Evolutionary conservation across 1,140 invertebrate genomes (phyloP).

Genomic region (Polypedilum vanderplanki): DNA sequence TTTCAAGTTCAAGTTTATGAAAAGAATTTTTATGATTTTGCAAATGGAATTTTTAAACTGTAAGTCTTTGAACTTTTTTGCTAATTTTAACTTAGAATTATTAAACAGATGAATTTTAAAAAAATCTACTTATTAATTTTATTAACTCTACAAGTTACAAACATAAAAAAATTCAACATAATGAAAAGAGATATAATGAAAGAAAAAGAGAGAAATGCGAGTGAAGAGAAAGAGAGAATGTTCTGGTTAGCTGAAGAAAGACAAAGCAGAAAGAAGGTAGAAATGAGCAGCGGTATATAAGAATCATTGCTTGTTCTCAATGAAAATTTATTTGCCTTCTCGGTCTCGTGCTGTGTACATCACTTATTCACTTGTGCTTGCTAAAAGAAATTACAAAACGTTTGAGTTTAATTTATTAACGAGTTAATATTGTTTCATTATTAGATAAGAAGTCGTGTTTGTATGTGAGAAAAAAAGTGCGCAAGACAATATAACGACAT

Average conservation of each 20-base stretch:
- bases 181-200: neutral
- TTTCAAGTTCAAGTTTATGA: too few relatives aligned
- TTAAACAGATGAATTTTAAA: too few relatives aligned
- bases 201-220: slow-evolving; percentile 10
- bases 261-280: neutral
- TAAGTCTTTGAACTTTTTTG: too few relatives aligned
- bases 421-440: neutral
- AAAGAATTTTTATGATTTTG: too few relatives aligned
- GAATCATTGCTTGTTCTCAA: neutral
- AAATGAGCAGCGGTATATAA: neutral
- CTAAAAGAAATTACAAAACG: neutral
- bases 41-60: too few relatives aligned
- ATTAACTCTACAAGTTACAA: too few relatives aligned
- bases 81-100: too few relatives aligned
- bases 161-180: too few relatives aligned
- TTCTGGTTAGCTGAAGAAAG: neutral
- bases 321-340: slow-evolving; percentile 20
- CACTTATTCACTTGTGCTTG: neutral
- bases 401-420: too few relatives aligned
- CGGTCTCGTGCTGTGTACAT: slow-evolving; percentile 5
- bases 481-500: neutral
- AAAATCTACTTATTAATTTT: too few relatives aligned
- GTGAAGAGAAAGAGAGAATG: neutral
- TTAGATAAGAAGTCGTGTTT: neutral
- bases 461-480: neutral